phyloP scores from a whole-genome alignment of 2,113 vertebrate genomes.

The Xiphophorus hellerii region DNA sequence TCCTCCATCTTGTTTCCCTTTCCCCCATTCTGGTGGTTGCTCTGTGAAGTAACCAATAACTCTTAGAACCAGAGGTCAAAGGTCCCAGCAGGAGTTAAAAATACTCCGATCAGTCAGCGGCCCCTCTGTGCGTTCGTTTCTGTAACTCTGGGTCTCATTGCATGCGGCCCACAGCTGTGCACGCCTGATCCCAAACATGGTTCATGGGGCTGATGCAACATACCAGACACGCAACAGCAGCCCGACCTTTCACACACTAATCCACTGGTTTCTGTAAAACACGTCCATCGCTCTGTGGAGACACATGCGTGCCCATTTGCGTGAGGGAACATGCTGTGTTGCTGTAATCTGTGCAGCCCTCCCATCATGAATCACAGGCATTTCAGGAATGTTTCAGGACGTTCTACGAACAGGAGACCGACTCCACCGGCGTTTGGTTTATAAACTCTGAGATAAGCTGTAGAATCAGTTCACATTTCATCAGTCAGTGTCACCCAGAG shows the following conservation, averaged over 20 bases:
- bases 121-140: conserved; percentile 5
- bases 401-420: background rate
- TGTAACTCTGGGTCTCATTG: background rate
- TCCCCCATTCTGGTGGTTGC: background rate
- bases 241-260: conserved; percentile 78
- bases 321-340: conserved; percentile 23
- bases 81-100: conserved; percentile 11
- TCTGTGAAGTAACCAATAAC: conserved; percentile 10
- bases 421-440: background rate
- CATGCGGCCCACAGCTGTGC: conserved; percentile 19
- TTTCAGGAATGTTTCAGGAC: conserved; percentile 5
- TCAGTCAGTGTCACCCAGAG: conserved; percentile 3
- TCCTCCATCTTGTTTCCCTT: background rate
- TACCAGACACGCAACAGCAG: conserved; percentile 48
- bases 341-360: conserved; percentile 3
- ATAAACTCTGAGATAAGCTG: background rate
- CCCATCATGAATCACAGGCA: background rate
- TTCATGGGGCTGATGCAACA: conserved; percentile 47
- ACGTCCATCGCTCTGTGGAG: background rate
- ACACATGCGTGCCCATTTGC: conserved; percentile 51
- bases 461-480: background rate
- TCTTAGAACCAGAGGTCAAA: background rate
- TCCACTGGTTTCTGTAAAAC: conserved; percentile 51
- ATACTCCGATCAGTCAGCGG: conserved; percentile 17
- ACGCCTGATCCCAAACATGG: conserved; percentile 22